Conservation (phyloP, 2,113 vertebrate species). For the Lasiurus cinereus region DNA sequence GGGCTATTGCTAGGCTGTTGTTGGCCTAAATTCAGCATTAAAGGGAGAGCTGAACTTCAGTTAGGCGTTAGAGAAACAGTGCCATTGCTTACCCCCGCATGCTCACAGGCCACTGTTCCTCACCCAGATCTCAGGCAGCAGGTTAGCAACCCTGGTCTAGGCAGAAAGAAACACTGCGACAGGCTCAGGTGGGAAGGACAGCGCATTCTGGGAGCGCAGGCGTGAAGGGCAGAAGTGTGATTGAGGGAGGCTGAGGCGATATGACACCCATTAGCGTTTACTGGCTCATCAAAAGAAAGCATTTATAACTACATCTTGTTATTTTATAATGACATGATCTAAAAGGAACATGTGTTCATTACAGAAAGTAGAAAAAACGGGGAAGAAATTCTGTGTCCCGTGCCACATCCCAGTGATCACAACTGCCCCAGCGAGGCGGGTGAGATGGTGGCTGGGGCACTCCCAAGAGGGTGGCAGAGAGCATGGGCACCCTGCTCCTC, state of each 20-base stretch:
- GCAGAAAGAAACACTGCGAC: background rate
- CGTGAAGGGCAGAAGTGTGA: rapidly evolving
- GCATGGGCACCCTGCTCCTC: background rate
- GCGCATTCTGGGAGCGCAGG: no score
- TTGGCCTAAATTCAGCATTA: background rate
- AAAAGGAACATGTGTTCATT: conserved; percentile 5
- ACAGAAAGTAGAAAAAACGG: background rate
- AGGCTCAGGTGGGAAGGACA: background rate
- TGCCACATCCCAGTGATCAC: background rate
- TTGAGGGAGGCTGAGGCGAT: background rate
- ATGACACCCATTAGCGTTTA: background rate
- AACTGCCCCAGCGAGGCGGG: rapidly evolving
- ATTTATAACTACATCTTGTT: background rate
- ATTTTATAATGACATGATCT: background rate
- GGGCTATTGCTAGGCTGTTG: background rate
- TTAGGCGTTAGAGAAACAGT: conserved; percentile 15
- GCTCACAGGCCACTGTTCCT: background rate
- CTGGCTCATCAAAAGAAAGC: background rate
- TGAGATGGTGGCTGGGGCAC: background rate
- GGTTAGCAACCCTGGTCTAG: background rate
- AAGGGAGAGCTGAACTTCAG: conserved; percentile 3
- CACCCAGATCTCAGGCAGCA: background rate
- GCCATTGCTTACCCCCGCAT: rapidly evolving
- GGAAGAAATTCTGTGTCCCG: background rate
- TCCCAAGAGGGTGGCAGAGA: rapidly evolving